A percentile compares a stretch with the other conserved stretches of the same genome.
Conservation (phyloP, 2,113 vertebrate genomes). For the Piprites chloris region DNA sequence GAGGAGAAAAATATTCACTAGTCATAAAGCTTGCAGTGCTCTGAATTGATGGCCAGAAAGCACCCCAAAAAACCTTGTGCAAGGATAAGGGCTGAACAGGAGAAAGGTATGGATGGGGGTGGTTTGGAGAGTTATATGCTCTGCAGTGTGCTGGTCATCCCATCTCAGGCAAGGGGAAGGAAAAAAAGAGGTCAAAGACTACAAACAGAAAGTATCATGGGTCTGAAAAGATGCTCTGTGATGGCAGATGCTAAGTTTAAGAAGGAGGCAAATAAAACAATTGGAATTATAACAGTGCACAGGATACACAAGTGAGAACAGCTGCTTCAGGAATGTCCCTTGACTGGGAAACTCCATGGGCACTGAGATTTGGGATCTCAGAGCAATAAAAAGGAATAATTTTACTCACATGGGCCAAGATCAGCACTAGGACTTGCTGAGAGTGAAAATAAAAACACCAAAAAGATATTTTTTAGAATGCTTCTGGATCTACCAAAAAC, state of each 20-base stretch:
- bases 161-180: neutral
- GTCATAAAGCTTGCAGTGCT: neutral
- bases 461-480: neutral
- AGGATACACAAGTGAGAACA: neutral
- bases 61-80: neutral
- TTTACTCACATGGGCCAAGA: neutral
- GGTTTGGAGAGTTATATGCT: neutral
- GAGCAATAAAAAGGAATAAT: neutral
- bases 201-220: neutral
- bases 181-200: neutral
- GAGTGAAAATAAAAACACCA: neutral
- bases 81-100: neutral
- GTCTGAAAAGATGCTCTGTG: rapidly evolving
- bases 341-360: neutral
- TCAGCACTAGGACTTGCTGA: neutral
- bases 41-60: neutral
- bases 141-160: neutral
- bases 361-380: neutral
- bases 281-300: neutral
- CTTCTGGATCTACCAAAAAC: neutral
- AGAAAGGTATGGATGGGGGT: neutral
- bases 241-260: neutral
- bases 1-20: neutral
- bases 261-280: neutral
- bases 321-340: neutral